Evolutionary conservation across 92 coral and sea anemone genomes (phyloP).

Genomic region (Umimayanthus kanabou): DNA sequence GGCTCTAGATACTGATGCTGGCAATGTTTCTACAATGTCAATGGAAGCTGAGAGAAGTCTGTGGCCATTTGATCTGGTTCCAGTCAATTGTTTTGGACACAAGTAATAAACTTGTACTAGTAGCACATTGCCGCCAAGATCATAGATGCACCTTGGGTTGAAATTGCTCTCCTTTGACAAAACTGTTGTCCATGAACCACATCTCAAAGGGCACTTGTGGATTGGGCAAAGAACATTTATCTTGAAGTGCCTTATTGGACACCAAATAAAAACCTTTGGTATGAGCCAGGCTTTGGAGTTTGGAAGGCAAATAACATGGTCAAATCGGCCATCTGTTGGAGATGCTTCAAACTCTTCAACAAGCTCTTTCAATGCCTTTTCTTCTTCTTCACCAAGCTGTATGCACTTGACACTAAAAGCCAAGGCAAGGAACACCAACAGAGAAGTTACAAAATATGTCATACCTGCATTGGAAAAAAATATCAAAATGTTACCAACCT

Average conservation of each 20-base stretch:
- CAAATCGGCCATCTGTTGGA: constrained; percentile 72
- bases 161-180: constrained; percentile 59
- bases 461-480: not conserved
- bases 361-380: constrained; percentile 51
- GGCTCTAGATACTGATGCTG: constrained; percentile 52
- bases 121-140: constrained; percentile 76
- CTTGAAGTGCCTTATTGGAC: constrained; percentile 67
- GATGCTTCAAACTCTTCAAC: constrained; percentile 59
- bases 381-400: constrained; percentile 71
- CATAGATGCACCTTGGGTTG: constrained; percentile 76
- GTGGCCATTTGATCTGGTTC: constrained; percentile 54
- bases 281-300: constrained; percentile 55
- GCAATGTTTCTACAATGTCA: constrained; percentile 68
- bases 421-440: constrained; percentile 23
- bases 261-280: constrained; percentile 81
- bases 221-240: constrained; percentile 63
- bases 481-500: too few species aligned
- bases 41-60: constrained; percentile 74
- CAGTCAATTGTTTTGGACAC: constrained; percentile 47
- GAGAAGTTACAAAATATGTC: constrained; percentile 10
- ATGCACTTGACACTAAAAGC: constrained; percentile 28
- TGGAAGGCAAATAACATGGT: constrained; percentile 64
- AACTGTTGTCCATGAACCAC: constrained; percentile 62
- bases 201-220: constrained; percentile 57
- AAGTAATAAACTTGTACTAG: constrained; percentile 64